A percentile compares a stretch with the other conserved stretches of the same genome.
Evolutionary conservation across 1,140 invertebrate species (phyloP).

Genomic region (Polypedilum vanderplanki): DNA sequence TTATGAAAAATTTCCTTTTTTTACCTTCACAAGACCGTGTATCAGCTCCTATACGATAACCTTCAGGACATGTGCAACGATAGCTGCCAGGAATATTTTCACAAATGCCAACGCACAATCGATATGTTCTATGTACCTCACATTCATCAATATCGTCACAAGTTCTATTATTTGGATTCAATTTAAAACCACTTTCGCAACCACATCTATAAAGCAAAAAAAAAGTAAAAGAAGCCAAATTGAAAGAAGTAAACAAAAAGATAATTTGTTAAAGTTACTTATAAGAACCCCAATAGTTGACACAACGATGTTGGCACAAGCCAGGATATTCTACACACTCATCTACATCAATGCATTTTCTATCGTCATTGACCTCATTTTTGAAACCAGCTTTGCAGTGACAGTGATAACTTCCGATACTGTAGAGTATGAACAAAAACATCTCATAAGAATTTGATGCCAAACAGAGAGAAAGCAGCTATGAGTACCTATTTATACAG

Average conservation of each 20-base stretch:
- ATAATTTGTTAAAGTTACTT: conserved; percentile 36
- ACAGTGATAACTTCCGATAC: conserved; percentile 73
- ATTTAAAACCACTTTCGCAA: conserved; percentile 64
- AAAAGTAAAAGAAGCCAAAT: conserved; percentile 9
- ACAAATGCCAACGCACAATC: conserved; percentile 77
- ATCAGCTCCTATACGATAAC: conserved; percentile 67
- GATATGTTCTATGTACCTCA: conserved; percentile 57
- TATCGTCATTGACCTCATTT: conserved; percentile 47
- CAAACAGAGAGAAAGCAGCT: too few species aligned
- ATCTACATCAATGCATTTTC: conserved; percentile 56
- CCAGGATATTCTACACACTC: conserved; percentile 55
- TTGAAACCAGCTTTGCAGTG: conserved; percentile 69
- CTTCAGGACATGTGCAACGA: conserved; percentile 75
- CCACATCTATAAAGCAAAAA: conserved; percentile 52
- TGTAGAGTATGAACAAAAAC: conserved; percentile 36
- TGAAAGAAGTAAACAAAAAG: background rate
- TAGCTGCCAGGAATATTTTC: conserved; percentile 83
- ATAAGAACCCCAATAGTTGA: conserved; percentile 77
- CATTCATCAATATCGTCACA: conserved; percentile 88
- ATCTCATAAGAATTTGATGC: too few species aligned
- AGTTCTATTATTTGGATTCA: conserved; percentile 66
- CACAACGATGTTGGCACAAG: conserved; percentile 76
- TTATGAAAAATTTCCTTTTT: conserved; percentile 14
- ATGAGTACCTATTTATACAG: conserved; percentile 58
- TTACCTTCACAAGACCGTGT: conserved; percentile 67